phyloP scores from a whole-genome alignment of 2,888 invertebrate genomes.

The Mimas tiliae region DNA sequence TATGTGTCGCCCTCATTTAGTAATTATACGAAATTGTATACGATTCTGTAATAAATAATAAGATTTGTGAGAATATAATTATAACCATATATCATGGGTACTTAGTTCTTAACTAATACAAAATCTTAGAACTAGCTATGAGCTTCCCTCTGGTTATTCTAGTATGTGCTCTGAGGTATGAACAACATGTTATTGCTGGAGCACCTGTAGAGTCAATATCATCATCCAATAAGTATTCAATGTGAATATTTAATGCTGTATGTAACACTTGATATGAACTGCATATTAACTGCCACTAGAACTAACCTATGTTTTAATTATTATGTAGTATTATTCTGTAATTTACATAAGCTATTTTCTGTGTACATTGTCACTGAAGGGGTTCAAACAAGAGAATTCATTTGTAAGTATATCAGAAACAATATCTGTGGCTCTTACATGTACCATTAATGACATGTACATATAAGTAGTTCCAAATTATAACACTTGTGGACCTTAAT shows the following conservation, averaged over 20 bases:
- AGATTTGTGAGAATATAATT: not conserved
- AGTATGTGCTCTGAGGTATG: not conserved
- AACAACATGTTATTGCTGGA: not conserved
- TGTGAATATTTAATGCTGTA: not conserved
- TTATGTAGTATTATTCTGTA: not conserved
- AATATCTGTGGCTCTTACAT: constrained; percentile 1
- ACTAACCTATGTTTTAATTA: not conserved
- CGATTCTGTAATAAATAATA: not conserved
- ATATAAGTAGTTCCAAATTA: constrained; percentile 17
- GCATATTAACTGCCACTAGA: not conserved
- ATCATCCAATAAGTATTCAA: not conserved
- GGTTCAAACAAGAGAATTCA: not conserved
- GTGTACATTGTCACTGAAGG: not conserved
- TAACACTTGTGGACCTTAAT: constrained; percentile 1
- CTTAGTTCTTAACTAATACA: not conserved
- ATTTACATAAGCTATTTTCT: not conserved
- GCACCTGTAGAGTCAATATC: not conserved
- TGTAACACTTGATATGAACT: no score
- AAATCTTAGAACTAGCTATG: not conserved
- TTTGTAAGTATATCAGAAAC: constrained; percentile 4
- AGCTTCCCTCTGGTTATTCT: not conserved
- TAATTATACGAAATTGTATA: not conserved
- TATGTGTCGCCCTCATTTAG: constrained; percentile 47
- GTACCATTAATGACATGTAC: constrained; percentile 21
- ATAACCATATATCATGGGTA: not conserved